Base-by-base conservation (phyloP, 2,888 invertebrate genomes). In the Neoscelio sp. region DNA sequence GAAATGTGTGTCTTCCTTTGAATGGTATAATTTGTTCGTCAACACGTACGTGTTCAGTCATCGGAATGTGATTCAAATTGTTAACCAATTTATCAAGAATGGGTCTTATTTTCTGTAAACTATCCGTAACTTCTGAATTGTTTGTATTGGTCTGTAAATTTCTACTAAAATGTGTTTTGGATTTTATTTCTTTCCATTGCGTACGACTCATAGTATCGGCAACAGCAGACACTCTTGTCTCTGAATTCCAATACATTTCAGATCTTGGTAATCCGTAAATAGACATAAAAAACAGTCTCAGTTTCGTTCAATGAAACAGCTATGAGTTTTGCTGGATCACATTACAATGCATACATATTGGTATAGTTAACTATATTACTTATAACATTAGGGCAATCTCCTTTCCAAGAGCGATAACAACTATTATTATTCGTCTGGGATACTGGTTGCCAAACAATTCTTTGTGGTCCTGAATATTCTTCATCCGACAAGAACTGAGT, bases 311-410 rank as follows among this genome's bases (percentile, higher is more conserved):
- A 17, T 60, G 60, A 60, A 70, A 70, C 60, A 60, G 12, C 42
- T 7, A 70, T 70, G 42, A 60, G 52, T 60, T 71, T 62, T 62
- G 46, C 13, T 26, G 52, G 62, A 71, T 71, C 44, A 62, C 62
- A 71, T 30, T 71, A 44, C 12, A 71, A 0, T 62, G 71, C 62
- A 44, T 62, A 50, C 8, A 17, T 60, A 10, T 70, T 70, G 42
- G 33, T 60, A 60, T 70, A 70, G 33, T 60, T 42, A 70, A 70
- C 33, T 70, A 26, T 60, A 70, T 70, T 20, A 8, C 50, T 42
- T 70, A 60, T 58, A 60, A 60, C 23, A 33, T 40, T 40, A 40
- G 38, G 15, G 15, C 15, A 15, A 40, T 40, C 38, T 13, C 38
- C 38, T 40, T 40, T 40, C 38, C 38, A 40, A 40, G 38, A 8